Base-by-base conservation (phyloP, 1,140 invertebrate genomes). In the Bombus huntii region DNA sequence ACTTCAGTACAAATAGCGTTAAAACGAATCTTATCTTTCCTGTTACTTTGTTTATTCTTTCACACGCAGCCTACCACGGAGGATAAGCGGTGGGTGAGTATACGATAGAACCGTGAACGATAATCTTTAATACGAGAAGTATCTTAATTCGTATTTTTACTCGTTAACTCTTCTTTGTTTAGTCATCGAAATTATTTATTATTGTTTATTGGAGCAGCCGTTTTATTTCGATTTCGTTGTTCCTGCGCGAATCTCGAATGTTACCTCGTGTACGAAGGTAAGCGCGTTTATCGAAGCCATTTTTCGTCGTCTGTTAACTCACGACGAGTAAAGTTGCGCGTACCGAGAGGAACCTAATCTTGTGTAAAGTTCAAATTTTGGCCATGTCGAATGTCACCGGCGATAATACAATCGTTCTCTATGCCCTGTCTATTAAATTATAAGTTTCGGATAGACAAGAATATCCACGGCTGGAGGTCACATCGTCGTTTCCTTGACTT, bases 41-140 rank as follows among this genome's bases (percentile, higher is more conserved):
- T 65, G 8, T 72, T 42, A 39, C 47, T 10, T 31, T 72, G 53
- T 74, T 57, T 90, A 39, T 39, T 39, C 86, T 86, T 75, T 91
- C 90, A 77, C 86, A 90, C 62, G 84, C 92, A 90, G 89, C 73
- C 88, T 68, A 74, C 76, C 13, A 83, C 80, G 42, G 37, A 68
- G 42, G 89, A 91, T 88, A 94, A 93, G 66, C 90, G 92, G 76
- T 86, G 44, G 80, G 92, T 93, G 70, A 93, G 93, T 93, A 87
- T 34, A 22, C 65, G 31, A 39, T 66, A 47, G 10, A 71, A 57
- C 53, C 53, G 4, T 28, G 73, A 57, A 57, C 22, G 22, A 44
- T 44, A 34, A 37, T 68, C 39, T n/a, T 22, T 4, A 13, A 75
- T 1, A 75, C 6, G 22, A 39, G 0, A 31, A 6, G 9, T 3